Evolutionary conservation across 2,888 invertebrate species (phyloP), one percentile per base, ranked within the genome.

Genomic region (Galeruca laticollis): DNA sequence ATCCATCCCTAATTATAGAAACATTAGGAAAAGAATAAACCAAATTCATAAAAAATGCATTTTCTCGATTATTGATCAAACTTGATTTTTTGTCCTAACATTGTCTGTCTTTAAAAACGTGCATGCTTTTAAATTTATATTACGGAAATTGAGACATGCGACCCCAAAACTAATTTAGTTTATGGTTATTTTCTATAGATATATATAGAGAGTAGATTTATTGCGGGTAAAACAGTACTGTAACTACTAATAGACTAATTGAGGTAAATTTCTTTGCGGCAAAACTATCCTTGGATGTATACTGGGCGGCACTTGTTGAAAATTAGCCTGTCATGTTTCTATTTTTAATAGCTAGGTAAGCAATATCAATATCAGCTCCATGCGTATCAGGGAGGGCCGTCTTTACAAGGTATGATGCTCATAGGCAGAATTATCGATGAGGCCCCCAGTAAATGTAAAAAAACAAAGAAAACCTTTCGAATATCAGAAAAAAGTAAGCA

Each of bases 111-210:
- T 60, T 49, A 60, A 33, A 18, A 57, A 60, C 47, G 21, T 60
- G 60, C 64, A 64, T 69, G 69, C 69, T 57, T 60, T 60, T 37
- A 43, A 64, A 64, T 64, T 64, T 64, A 69, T 69, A 64, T 57
- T 64, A 69, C 64, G 60, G 60, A 69, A 64, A 59, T 60, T 40
- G 59, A 54, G 52, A 64, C 69, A 69, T 69, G 69, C 69, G 63
- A 64, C 43, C 47, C 20, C 26, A 40, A 51, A 52, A 64, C 59
- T 59, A 64, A 64, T 47, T 60, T 60, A 26, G 52, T 49, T 63
- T 63, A 21, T 60, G 15, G 40, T 15, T 43, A 60, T 60, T 56
- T 37, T 60, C 40, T 43, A 60, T 60, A 20, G 54, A 21, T 31
- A 54, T 15, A 54, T 47, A 47, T 47, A 47, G 4, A 43, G 11